A percentile compares a stretch with the other conserved stretches of the same genome.
These are phyloP conservation scores for Stenotaenia linearis DNA, from an alignment of 2,888 invertebrate species.

Conservation along the genomic window DNA sequence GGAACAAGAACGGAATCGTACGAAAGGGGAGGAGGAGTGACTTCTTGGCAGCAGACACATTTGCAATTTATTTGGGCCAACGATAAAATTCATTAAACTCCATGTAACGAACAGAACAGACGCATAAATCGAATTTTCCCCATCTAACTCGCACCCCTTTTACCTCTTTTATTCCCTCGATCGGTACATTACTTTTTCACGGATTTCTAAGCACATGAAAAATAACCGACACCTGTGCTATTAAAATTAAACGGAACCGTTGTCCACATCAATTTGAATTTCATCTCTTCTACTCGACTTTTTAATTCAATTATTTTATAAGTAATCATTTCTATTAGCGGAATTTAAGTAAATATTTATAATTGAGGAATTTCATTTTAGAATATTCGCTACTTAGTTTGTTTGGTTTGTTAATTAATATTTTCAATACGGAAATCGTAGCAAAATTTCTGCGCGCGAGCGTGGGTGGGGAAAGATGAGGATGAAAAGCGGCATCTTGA, in stretches of 20 bases:
- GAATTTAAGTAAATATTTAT: neutral
- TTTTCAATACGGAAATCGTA: neutral
- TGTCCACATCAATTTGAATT: neutral
- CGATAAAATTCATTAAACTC: conserved; percentile 19
- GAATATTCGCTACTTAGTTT: neutral
- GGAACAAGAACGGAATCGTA: neutral
- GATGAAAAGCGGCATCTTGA: neutral
- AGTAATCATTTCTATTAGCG: neutral
- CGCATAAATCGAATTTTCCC: conserved; percentile 16
- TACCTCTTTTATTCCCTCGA: conserved; percentile 2
- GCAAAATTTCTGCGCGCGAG: neutral
- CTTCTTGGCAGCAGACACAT: conserved; percentile 15
- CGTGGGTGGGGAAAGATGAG: neutral
- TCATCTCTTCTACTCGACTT: neutral
- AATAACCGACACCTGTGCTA: conserved; percentile 5
- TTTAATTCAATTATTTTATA: neutral
- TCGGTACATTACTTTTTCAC: conserved; percentile 3
- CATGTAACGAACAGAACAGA: conserved; percentile 11
- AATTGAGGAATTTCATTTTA: too few relatives aligned
- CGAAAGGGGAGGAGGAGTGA: conserved; percentile 2
- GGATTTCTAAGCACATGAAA: conserved; percentile 15
- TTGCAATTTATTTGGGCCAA: conserved; percentile 15
- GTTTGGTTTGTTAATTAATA: neutral
- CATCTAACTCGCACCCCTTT: neutral
- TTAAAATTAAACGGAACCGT: neutral